Conservation (phyloP, 2,113 vertebrate genomes). For the Cathartes aura region DNA sequence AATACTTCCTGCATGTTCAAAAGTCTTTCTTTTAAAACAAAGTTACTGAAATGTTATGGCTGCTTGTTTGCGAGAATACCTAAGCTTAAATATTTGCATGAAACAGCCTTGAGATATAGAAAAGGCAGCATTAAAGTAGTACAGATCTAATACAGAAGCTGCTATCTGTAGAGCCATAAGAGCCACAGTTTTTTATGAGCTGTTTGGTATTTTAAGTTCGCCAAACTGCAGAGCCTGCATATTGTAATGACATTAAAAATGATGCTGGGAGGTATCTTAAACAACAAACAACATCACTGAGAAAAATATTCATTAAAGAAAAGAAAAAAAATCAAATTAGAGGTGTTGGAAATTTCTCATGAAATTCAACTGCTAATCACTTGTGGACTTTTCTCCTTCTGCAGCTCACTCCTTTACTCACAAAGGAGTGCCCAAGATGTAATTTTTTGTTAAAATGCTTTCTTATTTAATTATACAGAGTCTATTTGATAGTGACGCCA, state of each 20-base stretch:
- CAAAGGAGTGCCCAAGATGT: conserved; percentile 72
- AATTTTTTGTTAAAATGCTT: conserved; percentile 66
- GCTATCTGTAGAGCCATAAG: conserved; percentile 68
- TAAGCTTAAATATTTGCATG: conserved; percentile 67
- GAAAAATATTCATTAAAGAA: conserved; percentile 74
- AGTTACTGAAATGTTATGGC: conserved; percentile 39
- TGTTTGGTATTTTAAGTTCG: conserved; percentile 64
- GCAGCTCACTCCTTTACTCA: conserved; percentile 64
- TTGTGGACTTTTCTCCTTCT: conserved; percentile 61
- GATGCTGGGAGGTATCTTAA: conserved; percentile 71
- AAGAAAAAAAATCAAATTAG: conserved; percentile 73
- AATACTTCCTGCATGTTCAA: conserved; percentile 73
- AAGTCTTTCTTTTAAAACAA: conserved; percentile 66
- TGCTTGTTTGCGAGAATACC: conserved; percentile 60
- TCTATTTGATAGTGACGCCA: conserved; percentile 68
- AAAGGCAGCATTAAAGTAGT: conserved; percentile 42
- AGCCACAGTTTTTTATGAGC: conserved; percentile 51
- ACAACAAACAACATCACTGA: conserved; percentile 68
- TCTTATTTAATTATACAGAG: conserved; percentile 80
- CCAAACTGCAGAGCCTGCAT: conserved; percentile 58
- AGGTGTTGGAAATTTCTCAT: conserved; percentile 73
- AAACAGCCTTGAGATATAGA: conserved; percentile 61
- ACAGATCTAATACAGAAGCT: conserved; percentile 71
- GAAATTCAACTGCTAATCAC: conserved; percentile 74
- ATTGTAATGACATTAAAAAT: conserved; percentile 70